These are phyloP conservation scores for Griposia aprilina DNA, from an alignment of 2,888 invertebrate genomes.

Conservation along the genomic window DNA sequence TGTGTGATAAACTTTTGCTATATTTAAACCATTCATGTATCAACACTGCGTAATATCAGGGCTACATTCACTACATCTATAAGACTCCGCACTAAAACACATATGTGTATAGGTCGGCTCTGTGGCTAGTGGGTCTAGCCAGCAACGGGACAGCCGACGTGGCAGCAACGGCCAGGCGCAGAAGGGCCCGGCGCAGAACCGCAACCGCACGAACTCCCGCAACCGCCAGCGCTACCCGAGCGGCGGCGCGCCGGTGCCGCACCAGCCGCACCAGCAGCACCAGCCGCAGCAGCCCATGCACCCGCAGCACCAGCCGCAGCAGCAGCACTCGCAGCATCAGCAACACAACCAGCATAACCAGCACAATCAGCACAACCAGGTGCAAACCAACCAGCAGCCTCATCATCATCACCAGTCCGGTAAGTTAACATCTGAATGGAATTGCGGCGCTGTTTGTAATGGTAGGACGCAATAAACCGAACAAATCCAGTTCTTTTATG, in stretches of 20 bases:
- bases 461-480: neutral
- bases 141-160: constrained; percentile 82
- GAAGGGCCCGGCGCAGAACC: constrained; percentile 71
- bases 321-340: constrained; percentile 76
- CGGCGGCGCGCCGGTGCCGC: constrained; percentile 74
- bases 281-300: constrained; percentile 75
- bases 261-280: constrained; percentile 73
- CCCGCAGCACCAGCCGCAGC: constrained; percentile 70
- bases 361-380: constrained; percentile 78
- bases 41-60: neutral
- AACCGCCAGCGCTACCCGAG: constrained; percentile 79
- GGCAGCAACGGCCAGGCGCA: constrained; percentile 77
- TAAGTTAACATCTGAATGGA: constrained; percentile 50
- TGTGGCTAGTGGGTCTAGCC: constrained; percentile 80
- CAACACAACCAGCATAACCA: constrained; percentile 78
- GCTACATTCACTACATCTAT: neutral
- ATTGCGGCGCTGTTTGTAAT: neutral
- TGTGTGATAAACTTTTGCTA: neutral
- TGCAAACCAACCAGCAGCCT: constrained; percentile 69
- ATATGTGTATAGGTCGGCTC: constrained; percentile 75
- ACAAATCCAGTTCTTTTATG: neutral
- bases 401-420: constrained; percentile 78
- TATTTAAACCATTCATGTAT: constrained; percentile 1
- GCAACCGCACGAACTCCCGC: constrained; percentile 79
- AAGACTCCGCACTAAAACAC: constrained; percentile 9